Conservation (phyloP, 2,113 vertebrate genomes). For the Lethenteron reissneri region DNA sequence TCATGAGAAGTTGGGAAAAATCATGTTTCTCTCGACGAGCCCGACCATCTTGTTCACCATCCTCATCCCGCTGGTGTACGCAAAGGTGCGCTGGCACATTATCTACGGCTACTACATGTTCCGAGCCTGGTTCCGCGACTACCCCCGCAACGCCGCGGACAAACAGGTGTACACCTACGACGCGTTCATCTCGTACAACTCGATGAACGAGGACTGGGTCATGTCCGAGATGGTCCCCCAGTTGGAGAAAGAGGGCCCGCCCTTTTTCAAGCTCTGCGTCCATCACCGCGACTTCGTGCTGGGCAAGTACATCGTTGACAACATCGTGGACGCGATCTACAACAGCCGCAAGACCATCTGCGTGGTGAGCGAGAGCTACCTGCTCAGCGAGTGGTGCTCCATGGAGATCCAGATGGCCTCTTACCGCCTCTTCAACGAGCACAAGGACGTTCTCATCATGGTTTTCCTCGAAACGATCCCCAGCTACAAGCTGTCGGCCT, state of each 20-base stretch:
- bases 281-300: slow-evolving; percentile 9
- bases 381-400: slow-evolving; percentile 10
- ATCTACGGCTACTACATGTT: slow-evolving; percentile 12
- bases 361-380: slow-evolving; percentile 7
- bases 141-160: neutral
- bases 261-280: slow-evolving; percentile 1
- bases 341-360: slow-evolving; percentile 10
- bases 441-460: slow-evolving; percentile 10
- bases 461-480: slow-evolving; percentile 21
- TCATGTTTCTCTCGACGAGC: slow-evolving; percentile 5
- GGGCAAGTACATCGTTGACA: slow-evolving; percentile 9
- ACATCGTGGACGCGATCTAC: slow-evolving; percentile 8
- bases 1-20: neutral
- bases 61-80: neutral
- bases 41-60: neutral
- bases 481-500: slow-evolving; percentile 19
- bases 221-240: slow-evolving; percentile 2
- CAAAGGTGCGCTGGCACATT: slow-evolving; percentile 9
- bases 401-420: slow-evolving; percentile 11
- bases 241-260: neutral
- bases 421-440: slow-evolving; percentile 10
- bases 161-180: slow-evolving; percentile 7
- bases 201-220: slow-evolving; percentile 8
- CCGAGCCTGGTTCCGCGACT: slow-evolving; percentile 10
- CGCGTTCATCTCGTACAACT: slow-evolving; percentile 10